phyloP scores from a whole-genome alignment of 2,797 vertebrate genomes.

The Pseudochirops corinnae region DNA sequence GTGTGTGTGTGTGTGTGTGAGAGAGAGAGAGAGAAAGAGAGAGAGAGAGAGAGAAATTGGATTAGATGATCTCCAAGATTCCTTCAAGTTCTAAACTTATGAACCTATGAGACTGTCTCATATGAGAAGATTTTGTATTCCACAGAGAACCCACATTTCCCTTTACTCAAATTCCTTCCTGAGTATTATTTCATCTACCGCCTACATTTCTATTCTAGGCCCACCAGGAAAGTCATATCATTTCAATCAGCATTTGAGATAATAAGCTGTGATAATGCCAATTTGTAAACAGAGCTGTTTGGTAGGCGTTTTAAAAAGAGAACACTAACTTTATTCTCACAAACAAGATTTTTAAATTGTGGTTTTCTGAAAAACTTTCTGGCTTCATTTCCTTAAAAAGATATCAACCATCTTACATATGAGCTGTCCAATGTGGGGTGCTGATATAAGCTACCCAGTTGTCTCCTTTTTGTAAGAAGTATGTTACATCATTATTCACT shows the following conservation, averaged over 20 bases:
- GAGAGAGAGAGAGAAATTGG: neutral
- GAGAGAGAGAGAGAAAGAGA: no score
- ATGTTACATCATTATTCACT: neutral
- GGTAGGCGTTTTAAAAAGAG: slow-evolving; percentile 60
- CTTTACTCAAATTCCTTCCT: slow-evolving; percentile 61
- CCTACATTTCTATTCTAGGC: slow-evolving; percentile 49
- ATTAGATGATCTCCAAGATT: neutral
- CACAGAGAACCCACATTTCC: slow-evolving; percentile 43
- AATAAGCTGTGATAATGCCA: slow-evolving; percentile 58
- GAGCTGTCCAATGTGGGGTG: neutral
- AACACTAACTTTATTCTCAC: neutral
- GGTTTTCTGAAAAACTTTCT: neutral
- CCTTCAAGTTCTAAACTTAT: neutral
- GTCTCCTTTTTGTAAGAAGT: neutral
- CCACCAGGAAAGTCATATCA: slow-evolving; percentile 57
- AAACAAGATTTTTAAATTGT: slow-evolving; percentile 36
- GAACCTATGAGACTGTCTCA: neutral
- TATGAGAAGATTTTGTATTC: slow-evolving; percentile 42
- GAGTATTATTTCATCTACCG: slow-evolving; percentile 64
- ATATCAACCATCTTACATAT: no score
- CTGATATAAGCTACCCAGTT: neutral
- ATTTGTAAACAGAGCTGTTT: slow-evolving; percentile 66
- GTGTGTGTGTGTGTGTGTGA: no score
- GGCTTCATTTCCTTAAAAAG: neutral
- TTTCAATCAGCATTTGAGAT: slow-evolving; percentile 39